These are phyloP conservation scores for Folsomia manolachei DNA, from an alignment of 2,888 invertebrate species.

Conservation along the genomic window DNA sequence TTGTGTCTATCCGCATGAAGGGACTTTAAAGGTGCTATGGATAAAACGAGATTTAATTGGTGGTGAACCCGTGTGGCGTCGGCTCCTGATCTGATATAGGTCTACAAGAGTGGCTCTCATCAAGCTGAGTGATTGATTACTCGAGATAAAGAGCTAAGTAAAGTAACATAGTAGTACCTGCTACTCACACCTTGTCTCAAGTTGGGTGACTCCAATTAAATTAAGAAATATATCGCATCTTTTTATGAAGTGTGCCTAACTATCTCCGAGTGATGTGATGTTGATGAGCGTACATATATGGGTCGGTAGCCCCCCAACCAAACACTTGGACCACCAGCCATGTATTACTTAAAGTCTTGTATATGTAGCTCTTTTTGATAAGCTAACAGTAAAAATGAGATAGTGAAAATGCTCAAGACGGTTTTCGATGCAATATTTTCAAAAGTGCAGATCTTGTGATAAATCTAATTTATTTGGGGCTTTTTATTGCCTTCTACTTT, in stretches of 20 bases:
- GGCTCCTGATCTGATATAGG: neutral
- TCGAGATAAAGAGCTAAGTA: neutral
- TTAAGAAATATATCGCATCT: too few species aligned
- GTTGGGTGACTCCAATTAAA: neutral
- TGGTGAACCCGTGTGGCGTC: neutral
- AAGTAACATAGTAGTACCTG: neutral
- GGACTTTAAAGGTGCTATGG: too few species aligned
- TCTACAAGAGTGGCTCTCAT: neutral
- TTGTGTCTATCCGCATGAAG: too few species aligned
- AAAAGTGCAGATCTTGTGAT: neutral
- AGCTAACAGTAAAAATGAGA: neutral
- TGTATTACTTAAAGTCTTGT: too few species aligned
- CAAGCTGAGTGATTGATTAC: conserved; percentile 23
- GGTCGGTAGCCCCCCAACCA: too few species aligned
- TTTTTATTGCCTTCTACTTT: neutral
- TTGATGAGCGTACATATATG: too few species aligned
- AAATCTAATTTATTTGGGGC: neutral
- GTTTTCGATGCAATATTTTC: neutral
- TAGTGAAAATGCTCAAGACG: neutral
- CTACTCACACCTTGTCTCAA: neutral
- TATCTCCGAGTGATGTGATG: too few species aligned
- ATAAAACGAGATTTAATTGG: neutral
- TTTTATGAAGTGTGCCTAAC: too few species aligned
- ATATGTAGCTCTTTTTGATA: too few species aligned
- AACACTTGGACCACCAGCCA: too few species aligned